Base-by-base conservation (phyloP, 2,113 vertebrate species). In the Mandrillus leucophaeus region DNA sequence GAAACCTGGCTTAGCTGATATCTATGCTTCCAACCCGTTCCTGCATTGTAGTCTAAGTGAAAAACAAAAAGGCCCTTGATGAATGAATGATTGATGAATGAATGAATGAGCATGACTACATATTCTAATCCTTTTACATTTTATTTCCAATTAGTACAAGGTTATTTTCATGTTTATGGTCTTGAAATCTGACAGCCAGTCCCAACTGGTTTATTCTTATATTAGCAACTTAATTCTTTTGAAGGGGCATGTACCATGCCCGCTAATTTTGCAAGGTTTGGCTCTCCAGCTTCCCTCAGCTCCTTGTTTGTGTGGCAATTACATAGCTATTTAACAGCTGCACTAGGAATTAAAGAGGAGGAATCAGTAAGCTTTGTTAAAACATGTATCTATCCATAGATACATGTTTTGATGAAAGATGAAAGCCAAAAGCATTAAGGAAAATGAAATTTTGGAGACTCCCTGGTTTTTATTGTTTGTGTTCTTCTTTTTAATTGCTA, bases 121-220 rank as follows among this genome's bases (percentile, higher is more conserved):
- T 90, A 25, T 80, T 11, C 50, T 70, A 64, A 73, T 16, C 20
- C 43, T 59, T 70, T 70, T 75, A 40, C 40, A 52, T 61, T 80
- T 88, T 86, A 84, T 95, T 88, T 80, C 43, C 32, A 78, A n/a
- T 78, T 94, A 84, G 38, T 66, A 7, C 40, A 89, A 90, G 79
- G 38, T 88, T 93, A 50, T 83, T 80, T 32, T 92, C 75, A 64
- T 50, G 10, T 57, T 92, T 50, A 82, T 40, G 57, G 52, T 50
- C 81, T 95, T 82, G 23, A 50, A 86, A 64, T 79, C 72, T 90
- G 64, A 84, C 64, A 93, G 13, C 45, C n/a, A 38, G 82, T 87
- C 25, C 40, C 52, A 81, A 50, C 72, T 76, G 52, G 59, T 22
- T 93, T 45, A 57, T 10, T 86, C 18, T 20, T n/a, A 6, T 35